Conservation (phyloP, 2,113 vertebrate genomes). For the Ardeotis arabs region DNA sequence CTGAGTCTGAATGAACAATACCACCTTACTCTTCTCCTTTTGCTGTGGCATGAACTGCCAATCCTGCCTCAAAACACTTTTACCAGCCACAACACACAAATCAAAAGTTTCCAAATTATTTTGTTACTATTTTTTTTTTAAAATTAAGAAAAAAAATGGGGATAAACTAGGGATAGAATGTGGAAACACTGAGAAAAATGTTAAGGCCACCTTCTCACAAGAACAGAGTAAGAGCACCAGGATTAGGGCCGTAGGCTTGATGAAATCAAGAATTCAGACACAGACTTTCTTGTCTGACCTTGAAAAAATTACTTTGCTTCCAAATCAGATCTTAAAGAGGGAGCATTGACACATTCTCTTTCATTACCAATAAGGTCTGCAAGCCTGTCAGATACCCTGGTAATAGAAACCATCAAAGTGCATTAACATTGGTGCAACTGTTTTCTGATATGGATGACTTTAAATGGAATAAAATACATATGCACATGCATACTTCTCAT, state of each 20-base stretch:
- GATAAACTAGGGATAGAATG: background rate
- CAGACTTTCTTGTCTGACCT: background rate
- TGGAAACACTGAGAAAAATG: background rate
- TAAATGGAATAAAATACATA: background rate
- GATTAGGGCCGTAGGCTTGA: background rate
- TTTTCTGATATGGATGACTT: background rate
- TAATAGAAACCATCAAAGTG: background rate
- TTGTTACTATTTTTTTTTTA: background rate
- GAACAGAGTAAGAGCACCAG: background rate
- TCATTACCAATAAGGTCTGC: background rate
- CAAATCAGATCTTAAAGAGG: background rate
- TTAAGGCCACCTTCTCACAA: background rate
- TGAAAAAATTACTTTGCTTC: background rate
- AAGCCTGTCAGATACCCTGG: background rate
- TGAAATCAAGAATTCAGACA: background rate
- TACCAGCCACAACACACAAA: background rate
- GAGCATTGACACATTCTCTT: background rate
- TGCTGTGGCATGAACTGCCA: background rate
- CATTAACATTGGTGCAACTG: background rate
- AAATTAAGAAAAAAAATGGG: background rate
- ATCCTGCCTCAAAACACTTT: background rate
- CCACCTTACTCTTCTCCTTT: background rate
- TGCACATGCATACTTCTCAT: background rate
- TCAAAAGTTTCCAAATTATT: background rate
- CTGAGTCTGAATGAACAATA: background rate